Evolutionary conservation across 92 coral and sea anemone species (phyloP).

Genomic region (Porites cylindrica): DNA sequence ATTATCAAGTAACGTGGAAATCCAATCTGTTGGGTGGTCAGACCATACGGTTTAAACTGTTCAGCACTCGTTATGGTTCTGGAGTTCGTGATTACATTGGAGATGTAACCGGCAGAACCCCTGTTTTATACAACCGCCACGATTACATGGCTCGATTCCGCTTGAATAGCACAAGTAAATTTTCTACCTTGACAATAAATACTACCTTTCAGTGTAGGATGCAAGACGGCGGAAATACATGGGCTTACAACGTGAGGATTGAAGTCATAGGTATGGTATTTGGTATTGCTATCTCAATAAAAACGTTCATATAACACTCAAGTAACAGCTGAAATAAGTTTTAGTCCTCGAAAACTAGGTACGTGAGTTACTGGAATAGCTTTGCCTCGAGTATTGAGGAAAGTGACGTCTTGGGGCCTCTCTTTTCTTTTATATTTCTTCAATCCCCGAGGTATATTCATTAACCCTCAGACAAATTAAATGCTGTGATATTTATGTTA

Average conservation of each 20-base stretch:
- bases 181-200: neutral
- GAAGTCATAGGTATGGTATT: neutral
- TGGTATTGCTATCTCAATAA: too few species aligned
- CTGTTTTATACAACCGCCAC: neutral
- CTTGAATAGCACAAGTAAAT: neutral
- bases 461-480: too few species aligned
- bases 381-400: too few species aligned
- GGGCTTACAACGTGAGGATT: conserved; percentile 7
- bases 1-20: conserved; percentile 1
- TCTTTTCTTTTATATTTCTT: too few species aligned
- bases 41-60: neutral
- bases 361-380: too few species aligned
- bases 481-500: too few species aligned
- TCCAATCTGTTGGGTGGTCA: neutral
- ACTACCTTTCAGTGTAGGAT: neutral
- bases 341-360: too few species aligned
- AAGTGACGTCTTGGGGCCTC: too few species aligned
- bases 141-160: neutral
- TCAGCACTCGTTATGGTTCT: neutral
- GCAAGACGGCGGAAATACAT: neutral
- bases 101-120: neutral
- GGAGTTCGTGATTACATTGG: neutral
- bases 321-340: too few species aligned
- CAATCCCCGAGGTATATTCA: too few species aligned
- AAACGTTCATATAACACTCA: too few species aligned